Evolutionary conservation across 2,888 invertebrate species (phyloP), one percentile per base, ranked within the genome.

Genomic region (Parnassius glacialis): DNA sequence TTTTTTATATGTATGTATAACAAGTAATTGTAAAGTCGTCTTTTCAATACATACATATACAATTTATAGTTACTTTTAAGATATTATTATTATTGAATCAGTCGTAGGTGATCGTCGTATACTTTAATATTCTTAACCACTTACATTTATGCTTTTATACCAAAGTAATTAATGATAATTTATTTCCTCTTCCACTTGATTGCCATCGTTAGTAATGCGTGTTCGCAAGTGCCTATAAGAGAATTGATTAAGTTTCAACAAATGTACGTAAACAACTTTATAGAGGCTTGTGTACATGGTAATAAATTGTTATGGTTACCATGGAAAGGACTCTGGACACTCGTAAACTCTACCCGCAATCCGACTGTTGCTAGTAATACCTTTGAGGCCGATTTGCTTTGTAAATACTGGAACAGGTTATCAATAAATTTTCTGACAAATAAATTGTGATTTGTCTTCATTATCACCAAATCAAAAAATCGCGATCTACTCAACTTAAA

Each of bases 181-280:
- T 62, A 50, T 62, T 62, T 62, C 58, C 62, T 58, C 53, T 62
- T 62, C 51, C 41, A 55, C 42, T 62, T 62, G 45, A 59, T 55
- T 51, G 47, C 59, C 9, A 45, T 45, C 55, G 16, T 63, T 51
- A 34, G 55, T 61, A 56, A 57, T 62, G 42, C 34, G 62, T 52
- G 41, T 44, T 48, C 12, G 47, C 42, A 45, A 62, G 56, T 58
- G 53, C 13, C 58, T 25, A 58, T 57, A 58, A 58, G 12, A 54
- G 57, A 62, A 62, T 58, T 57, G 53, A 62, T 62, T 62, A 52
- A 62, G 57, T 58, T 44, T 62, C 50, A 41, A 13, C 41, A 51
- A 54, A 41, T 48, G 45, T 45, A 57, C 45, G 13, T 50, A 62
- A 47, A 43, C 51, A 34, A 16, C 55, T 55, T 55, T 61, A 61